Base-by-base conservation (phyloP, 2,113 vertebrate species). In the Bujurquina vittata region DNA sequence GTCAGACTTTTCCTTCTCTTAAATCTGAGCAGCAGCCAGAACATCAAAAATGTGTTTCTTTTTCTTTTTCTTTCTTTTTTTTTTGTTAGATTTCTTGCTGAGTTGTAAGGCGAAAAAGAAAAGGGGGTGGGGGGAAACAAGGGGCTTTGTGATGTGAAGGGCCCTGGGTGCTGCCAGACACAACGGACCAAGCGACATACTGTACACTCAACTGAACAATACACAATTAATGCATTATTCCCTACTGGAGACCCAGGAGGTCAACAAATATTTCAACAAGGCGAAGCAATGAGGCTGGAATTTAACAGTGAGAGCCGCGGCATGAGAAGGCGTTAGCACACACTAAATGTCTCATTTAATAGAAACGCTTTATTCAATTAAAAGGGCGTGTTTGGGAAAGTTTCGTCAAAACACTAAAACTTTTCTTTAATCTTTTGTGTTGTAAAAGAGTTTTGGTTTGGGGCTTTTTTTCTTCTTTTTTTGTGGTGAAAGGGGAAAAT, bases 191-290 rank as follows among this genome's bases (percentile, higher is more conserved):
- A 86, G 87, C 88, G 80, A 91, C 89, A 89, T 84, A 91, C 80
- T 91, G 84, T 89, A 89, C 83, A 92, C 84, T 90, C 88, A 88
- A 79, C 74, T 75, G 88, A 93, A 94, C 93, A 94, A 92, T 93
- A 84, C 92, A 94, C 93, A 95, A 94, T 95, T 91, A 90, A 93
- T 91, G 88, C 94, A 92, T 93, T 94, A 88, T 95, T 94, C 89
- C 82, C 91, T 72, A 83, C 80, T 63, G 87, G 75, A 89, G 87
- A 89, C 80, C 84, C 84, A 80, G 75, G 84, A 92, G 92, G 93
- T 88, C 91, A 91, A 83, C 62, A 88, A 76, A 88, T 84, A 89
- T 87, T 76, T 82, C 83, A 92, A 79, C 85, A 80, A 81, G 52
- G 57, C 63, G 33, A 87, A 60, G 20, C 46, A 84, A 65, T 22